These are phyloP conservation scores for Progne subis DNA, from an alignment of 2,113 vertebrate species.

Conservation along the genomic window DNA sequence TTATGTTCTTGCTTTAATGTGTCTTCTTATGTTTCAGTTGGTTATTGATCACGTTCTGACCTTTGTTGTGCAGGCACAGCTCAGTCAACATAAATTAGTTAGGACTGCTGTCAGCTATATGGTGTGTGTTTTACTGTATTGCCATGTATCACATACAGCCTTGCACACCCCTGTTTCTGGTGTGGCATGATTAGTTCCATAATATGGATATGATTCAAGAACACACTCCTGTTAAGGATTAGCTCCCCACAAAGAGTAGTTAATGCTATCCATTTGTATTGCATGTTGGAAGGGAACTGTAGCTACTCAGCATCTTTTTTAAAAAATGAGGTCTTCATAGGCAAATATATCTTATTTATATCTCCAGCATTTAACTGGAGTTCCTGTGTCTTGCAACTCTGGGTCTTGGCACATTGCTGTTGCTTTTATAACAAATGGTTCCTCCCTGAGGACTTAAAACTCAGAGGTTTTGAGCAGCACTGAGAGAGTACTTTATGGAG, in stretches of 20 bases:
- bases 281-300: neutral
- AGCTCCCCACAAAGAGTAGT: neutral
- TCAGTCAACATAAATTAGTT: neutral
- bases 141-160: neutral
- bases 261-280: neutral
- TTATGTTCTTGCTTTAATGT: neutral
- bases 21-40: neutral
- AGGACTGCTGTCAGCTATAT: rapidly evolving
- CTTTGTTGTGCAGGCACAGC: neutral
- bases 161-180: neutral
- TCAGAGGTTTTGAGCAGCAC: neutral
- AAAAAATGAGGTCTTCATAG: neutral
- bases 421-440: neutral
- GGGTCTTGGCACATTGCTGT: neutral
- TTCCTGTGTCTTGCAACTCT: neutral
- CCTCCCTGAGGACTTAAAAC: neutral
- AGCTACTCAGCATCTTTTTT: neutral
- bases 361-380: neutral
- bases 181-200: neutral
- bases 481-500: neutral
- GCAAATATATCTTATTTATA: neutral
- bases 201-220: neutral
- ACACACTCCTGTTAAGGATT: neutral
- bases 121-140: neutral
- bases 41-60: neutral